A percentile compares a stretch with the other conserved stretches of the same genome.
These are phyloP conservation scores for Cheilosia pagana DNA, from an alignment of 2,888 invertebrate genomes.

Conservation along the genomic window DNA sequence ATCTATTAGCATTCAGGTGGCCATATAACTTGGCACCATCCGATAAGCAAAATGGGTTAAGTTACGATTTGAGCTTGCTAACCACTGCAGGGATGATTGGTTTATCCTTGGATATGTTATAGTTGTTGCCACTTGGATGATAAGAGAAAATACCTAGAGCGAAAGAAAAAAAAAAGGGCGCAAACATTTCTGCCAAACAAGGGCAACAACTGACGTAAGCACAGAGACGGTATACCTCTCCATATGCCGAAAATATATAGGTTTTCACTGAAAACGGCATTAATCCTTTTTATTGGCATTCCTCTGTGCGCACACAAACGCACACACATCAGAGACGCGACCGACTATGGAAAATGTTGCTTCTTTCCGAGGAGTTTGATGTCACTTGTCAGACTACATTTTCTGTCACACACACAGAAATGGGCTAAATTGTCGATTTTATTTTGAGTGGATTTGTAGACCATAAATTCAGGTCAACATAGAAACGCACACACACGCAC, in stretches of 20 bases:
- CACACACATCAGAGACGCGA: background rate
- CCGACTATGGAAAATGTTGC: slow-evolving; percentile 11
- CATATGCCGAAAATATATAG: too few relatives aligned
- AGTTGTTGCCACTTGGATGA: too few relatives aligned
- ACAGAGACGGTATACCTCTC: background rate
- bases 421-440: slow-evolving; percentile 30
- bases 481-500: background rate
- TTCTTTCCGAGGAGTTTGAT: slow-evolving; percentile 25
- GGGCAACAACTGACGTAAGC: slow-evolving; percentile 47
- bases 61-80: too few relatives aligned
- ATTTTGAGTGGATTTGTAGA: slow-evolving; percentile 41
- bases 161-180: background rate
- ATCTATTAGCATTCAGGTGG: slow-evolving; percentile 38
- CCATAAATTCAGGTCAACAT: slow-evolving; percentile 51
- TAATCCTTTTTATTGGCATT: slow-evolving; percentile 55
- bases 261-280: slow-evolving; percentile 29
- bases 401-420: background rate
- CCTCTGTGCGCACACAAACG: slow-evolving; percentile 3
- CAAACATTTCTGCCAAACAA: slow-evolving; percentile 21
- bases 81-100: too few relatives aligned
- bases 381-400: slow-evolving; percentile 18
- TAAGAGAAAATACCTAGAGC: background rate
- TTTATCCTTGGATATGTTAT: too few relatives aligned
- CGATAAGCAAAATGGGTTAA: background rate
- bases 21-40: slow-evolving; percentile 20